Conservation (phyloP, 2,113 vertebrate species). For the Telmatochromis sp. region DNA sequence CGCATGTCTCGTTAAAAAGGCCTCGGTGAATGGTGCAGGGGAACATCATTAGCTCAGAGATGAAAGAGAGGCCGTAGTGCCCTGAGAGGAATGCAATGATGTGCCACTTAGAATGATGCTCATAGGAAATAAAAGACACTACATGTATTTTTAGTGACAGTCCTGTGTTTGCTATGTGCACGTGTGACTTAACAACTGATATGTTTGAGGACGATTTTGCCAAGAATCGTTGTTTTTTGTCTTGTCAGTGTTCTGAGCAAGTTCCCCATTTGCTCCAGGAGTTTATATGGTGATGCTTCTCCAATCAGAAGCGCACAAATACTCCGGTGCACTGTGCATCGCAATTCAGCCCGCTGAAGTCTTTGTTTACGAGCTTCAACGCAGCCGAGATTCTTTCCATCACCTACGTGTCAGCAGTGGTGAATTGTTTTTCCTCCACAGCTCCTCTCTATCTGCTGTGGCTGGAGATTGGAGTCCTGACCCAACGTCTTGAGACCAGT, state of each 20-base stretch:
- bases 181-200: not conserved
- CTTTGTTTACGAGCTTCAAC: not conserved
- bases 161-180: not conserved
- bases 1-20: conserved; percentile 23
- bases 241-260: not conserved
- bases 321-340: not conserved
- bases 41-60: conserved; percentile 40
- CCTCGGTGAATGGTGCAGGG: not conserved
- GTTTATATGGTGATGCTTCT: not conserved
- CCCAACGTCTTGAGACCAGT: conserved; percentile 30
- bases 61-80: conserved; percentile 12
- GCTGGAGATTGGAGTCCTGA: conserved; percentile 65
- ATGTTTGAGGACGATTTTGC: not conserved
- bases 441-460: not conserved
- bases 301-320: not conserved
- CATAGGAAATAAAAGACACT: not conserved
- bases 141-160: not conserved
- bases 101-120: conserved; percentile 2
- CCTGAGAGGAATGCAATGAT: conserved; percentile 20
- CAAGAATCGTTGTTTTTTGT: not conserved
- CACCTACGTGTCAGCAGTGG: conserved; percentile 3
- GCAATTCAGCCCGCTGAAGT: not conserved
- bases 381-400: not conserved
- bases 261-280: not conserved
- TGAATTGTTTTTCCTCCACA: conserved; percentile 41